These are phyloP conservation scores for Brienomyrus longianalis DNA, from an alignment of 2,113 vertebrate genomes.

Conservation along the genomic window DNA sequence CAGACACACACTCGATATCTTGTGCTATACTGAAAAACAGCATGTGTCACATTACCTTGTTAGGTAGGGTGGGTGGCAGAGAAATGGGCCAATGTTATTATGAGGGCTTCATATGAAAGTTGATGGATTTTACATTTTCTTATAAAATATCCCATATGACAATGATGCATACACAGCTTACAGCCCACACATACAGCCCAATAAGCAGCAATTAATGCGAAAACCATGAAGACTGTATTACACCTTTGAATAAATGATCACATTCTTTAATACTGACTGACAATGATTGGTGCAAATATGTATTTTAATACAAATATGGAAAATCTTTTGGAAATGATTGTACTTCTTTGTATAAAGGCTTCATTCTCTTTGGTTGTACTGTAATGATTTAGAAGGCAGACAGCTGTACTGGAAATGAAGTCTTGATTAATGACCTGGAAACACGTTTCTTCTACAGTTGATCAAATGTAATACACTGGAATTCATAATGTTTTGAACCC, in stretches of 20 bases:
- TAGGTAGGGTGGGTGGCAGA: not conserved
- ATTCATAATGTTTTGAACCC: conserved; percentile 90
- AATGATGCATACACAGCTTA: not conserved
- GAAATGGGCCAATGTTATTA: not conserved
- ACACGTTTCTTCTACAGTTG: conserved; percentile 91
- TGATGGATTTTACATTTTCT: not conserved
- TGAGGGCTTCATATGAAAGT: not conserved
- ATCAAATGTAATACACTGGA: conserved; percentile 95
- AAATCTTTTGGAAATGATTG: conserved; percentile 65
- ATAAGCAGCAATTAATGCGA: not conserved
- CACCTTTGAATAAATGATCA: not conserved
- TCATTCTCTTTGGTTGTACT: conserved; percentile 56
- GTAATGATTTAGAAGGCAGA: conserved; percentile 72
- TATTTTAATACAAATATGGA: conserved; percentile 54
- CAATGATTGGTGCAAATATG: conserved; percentile 51
- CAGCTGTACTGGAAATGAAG: conserved; percentile 28
- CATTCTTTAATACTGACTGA: not conserved
- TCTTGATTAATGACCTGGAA: conserved; percentile 95
- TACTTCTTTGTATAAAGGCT: conserved; percentile 47
- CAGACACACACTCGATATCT: not conserved
- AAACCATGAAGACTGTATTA: not conserved
- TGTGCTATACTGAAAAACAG: not conserved
- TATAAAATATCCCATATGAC: not conserved
- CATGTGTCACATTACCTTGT: not conserved
- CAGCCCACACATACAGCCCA: not conserved